These are phyloP conservation scores for Platycheirus albimanus DNA, from an alignment of 2,888 invertebrate genomes.

Conservation along the genomic window DNA sequence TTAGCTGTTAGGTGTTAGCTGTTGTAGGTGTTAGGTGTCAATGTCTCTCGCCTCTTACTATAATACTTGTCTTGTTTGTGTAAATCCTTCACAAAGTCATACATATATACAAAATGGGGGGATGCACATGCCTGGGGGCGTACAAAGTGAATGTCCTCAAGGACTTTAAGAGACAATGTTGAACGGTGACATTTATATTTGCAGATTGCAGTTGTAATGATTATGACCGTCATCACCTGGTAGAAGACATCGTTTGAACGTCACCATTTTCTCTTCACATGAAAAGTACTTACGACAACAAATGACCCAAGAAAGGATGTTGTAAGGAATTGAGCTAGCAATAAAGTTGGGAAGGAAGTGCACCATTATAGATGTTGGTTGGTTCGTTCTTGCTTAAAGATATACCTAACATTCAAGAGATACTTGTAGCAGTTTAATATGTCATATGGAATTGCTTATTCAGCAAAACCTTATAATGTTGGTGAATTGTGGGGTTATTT, in stretches of 20 bases:
- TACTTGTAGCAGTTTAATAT: too few species aligned
- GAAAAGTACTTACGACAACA: conserved; percentile 28
- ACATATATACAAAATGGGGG: too few species aligned
- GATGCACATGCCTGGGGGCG: conserved; percentile 29
- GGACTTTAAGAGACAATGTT: conserved; percentile 31
- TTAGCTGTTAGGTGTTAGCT: conserved; percentile 5
- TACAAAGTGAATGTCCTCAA: conserved; percentile 29
- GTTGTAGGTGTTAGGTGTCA: conserved; percentile 6
- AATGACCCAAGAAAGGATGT: conserved; percentile 27
- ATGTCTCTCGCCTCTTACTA: conserved; percentile 10
- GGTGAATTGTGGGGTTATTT: too few species aligned
- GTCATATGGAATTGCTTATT: too few species aligned
- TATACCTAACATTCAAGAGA: too few species aligned
- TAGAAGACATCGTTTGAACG: conserved; percentile 37
- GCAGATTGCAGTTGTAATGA: conserved; percentile 67
- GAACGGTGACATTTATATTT: conserved; percentile 61
- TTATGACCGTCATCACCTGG: conserved; percentile 68
- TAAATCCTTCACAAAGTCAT: conserved; percentile 21
- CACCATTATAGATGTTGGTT: conserved; percentile 28
- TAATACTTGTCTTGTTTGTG: conserved; percentile 22
- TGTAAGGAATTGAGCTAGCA: conserved; percentile 8
- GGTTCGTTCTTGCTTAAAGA: too few species aligned
- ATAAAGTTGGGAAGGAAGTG: conserved; percentile 14
- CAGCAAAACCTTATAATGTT: too few species aligned
- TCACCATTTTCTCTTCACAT: conserved; percentile 16